These are phyloP conservation scores for Microctonus hyperodae DNA, from an alignment of 2,888 invertebrate species.

Conservation along the genomic window DNA sequence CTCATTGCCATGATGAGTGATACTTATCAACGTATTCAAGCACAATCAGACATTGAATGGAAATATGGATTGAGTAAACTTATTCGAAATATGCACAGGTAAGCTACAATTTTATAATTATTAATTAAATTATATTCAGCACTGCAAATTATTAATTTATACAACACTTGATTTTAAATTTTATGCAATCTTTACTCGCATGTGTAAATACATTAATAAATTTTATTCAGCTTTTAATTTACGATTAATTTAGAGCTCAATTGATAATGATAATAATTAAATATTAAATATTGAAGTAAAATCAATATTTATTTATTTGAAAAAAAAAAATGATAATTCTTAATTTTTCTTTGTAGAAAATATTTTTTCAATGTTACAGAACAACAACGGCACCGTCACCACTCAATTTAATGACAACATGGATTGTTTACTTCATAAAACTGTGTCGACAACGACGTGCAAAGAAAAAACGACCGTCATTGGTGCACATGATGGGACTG, in stretches of 20 bases:
- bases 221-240: slow-evolving; percentile 2
- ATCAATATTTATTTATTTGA: neutral
- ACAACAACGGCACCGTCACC: slow-evolving; percentile 78
- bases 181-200: neutral
- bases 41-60: slow-evolving; percentile 83
- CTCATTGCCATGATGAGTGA: slow-evolving; percentile 99
- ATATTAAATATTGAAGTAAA: neutral
- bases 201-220: neutral
- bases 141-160: neutral
- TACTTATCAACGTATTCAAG: slow-evolving; percentile 99
- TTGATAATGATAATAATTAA: neutral
- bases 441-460: slow-evolving; percentile 64
- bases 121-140: neutral
- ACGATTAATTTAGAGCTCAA: neutral
- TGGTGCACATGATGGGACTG: slow-evolving; percentile 65
- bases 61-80: slow-evolving; percentile 80
- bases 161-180: neutral
- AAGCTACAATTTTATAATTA: slow-evolving; percentile 40
- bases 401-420: slow-evolving; percentile 73
- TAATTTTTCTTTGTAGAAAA: neutral
- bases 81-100: slow-evolving; percentile 78
- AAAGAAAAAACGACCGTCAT: slow-evolving; percentile 63
- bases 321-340: neutral
- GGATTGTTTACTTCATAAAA: slow-evolving; percentile 66
- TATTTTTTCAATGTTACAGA: slow-evolving; percentile 47